phyloP scores from a whole-genome alignment of 2,797 vertebrate genomes.

The Muraenolepis orangiensis region DNA sequence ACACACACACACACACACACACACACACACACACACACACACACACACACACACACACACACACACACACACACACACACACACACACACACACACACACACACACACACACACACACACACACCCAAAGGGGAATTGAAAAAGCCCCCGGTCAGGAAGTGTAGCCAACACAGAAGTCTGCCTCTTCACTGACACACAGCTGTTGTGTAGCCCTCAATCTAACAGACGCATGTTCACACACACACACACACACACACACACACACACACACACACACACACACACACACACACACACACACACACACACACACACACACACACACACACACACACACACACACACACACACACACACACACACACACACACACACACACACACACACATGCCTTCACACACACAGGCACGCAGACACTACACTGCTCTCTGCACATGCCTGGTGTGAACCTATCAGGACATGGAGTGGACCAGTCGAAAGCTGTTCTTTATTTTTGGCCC shows the following conservation, averaged over 20 bases:
- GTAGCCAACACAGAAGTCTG: constrained; percentile 50
- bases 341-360: too few species aligned
- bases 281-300: too few species aligned
- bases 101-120: not conserved
- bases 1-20: not conserved
- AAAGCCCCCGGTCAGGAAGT: constrained; percentile 59
- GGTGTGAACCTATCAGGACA: not conserved
- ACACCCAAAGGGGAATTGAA: constrained; percentile 52
- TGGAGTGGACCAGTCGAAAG: too few species aligned
- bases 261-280: too few species aligned
- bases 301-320: too few species aligned
- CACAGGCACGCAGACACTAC: not conserved
- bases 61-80: not conserved
- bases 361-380: too few species aligned
- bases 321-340: too few species aligned
- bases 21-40: not conserved
- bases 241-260: not conserved
- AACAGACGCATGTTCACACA: too few species aligned
- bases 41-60: not conserved
- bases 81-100: not conserved
- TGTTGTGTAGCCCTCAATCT: constrained; percentile 41
- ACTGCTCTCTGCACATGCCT: too few species aligned
- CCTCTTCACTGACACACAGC: constrained; percentile 46
- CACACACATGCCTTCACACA: too few species aligned
- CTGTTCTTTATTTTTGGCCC: too few species aligned